Base-by-base conservation (phyloP, 2,888 invertebrate species). In the Parnassius mnemosyne region DNA sequence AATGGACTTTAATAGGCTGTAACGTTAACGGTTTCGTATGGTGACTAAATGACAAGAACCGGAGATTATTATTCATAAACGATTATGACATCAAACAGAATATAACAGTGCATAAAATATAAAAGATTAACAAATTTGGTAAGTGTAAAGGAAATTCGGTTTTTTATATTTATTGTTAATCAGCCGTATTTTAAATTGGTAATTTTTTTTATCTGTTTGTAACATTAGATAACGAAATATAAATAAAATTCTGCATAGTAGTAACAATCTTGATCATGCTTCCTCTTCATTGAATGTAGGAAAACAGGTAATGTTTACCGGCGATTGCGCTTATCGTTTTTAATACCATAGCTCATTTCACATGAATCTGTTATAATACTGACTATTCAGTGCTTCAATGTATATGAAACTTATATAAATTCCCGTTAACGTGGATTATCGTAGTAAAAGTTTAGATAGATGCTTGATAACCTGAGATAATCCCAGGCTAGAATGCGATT, bases 391-490 rank as follows among this genome's bases (percentile, higher is more conserved):
- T 64, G 0, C 49, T n/a, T 71, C 65, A 74, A 71, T 80, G 80
- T 41, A 69, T 60, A 12, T 65, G 60, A 62, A 9, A 3, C 66
- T 43, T 59, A 25, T 44, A 57, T 51, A 65, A 43, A 20, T n/a
- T n/a, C 11, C 5, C n/a, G 3, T 46, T 55, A 25, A 54, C 44
- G 11, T 34, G n/a, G 61, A 50, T 43, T 53, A 57, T 52, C 10
- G 13, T 55, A 52, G 58, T 54, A 53, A 53, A 54, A 44, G 55
- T 34, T 34, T 44, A 51, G 66, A 61, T 66, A 79, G 85, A 86
- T 85, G 78, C 67, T 77, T 76, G 88, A 88, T 88, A 88, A 88
- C 89, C 88, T 76, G 69, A 80, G 86, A 86, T 87, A 87, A 87
- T 85, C 87, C 81, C 69, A 66, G 74, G 85, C 85, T 87, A 81